phyloP scores from a whole-genome alignment of 2,113 vertebrate species.

The Rhipidura dahli region DNA sequence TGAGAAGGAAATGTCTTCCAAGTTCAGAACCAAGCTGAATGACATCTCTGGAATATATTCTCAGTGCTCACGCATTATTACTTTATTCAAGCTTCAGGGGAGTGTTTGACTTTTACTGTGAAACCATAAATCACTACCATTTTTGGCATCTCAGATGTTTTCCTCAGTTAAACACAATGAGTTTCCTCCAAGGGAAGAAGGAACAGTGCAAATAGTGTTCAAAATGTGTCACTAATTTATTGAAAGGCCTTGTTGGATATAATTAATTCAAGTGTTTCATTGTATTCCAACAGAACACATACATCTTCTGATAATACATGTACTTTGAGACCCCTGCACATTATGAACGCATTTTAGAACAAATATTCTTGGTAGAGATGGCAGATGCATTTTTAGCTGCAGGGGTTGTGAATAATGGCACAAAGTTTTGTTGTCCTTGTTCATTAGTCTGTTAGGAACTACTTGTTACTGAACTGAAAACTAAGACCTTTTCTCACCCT shows the following conservation, averaged over 20 bases:
- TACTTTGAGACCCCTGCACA: neutral
- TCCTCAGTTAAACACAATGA: neutral
- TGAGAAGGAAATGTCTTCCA: neutral
- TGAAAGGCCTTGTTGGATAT: neutral
- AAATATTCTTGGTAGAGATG: neutral
- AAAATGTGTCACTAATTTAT: constrained; percentile 27
- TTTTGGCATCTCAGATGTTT: constrained; percentile 20
- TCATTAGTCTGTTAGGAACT: neutral
- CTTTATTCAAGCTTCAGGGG: constrained; percentile 7
- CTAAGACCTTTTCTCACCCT: neutral
- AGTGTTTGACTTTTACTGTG: constrained; percentile 7
- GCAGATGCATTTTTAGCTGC: neutral
- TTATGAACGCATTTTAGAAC: neutral
- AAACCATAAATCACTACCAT: neutral
- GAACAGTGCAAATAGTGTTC: neutral
- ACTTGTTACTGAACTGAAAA: neutral
- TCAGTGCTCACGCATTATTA: neutral
- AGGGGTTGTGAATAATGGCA: neutral
- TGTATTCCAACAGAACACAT: neutral
- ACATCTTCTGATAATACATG: neutral
- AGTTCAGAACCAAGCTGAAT: neutral
- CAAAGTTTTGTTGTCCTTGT: neutral
- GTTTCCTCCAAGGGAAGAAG: neutral
- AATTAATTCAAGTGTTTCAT: neutral
- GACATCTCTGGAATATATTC: neutral